Conservation (phyloP, 2,888 invertebrate species). For the Carpatolechia fugitivella region DNA sequence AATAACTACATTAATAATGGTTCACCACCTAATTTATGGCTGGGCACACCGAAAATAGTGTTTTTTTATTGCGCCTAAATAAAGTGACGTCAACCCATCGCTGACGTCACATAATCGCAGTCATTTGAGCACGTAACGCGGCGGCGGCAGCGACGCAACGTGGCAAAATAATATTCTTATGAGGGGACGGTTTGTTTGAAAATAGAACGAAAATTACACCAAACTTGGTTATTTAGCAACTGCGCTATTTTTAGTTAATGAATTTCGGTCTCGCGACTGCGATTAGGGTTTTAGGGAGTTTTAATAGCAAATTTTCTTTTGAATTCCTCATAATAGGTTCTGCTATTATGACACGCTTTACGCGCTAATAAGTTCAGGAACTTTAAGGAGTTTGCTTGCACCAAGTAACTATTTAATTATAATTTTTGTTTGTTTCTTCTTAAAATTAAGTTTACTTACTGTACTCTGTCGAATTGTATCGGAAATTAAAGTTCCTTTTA, state of each 20-base stretch:
- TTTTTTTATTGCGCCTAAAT: not conserved
- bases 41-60: not conserved
- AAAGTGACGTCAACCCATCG: constrained; percentile 25
- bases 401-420: not conserved
- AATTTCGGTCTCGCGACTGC: constrained; percentile 30
- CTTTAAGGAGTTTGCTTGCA: too few relatives aligned
- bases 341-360: too few relatives aligned
- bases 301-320: not conserved
- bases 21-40: not conserved
- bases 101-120: constrained; percentile 41
- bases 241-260: constrained; percentile 52
- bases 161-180: not conserved
- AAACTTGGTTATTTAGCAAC: constrained; percentile 25
- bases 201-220: constrained; percentile 30
- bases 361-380: too few relatives aligned
- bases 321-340: not conserved
- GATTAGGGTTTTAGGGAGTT: constrained; percentile 3
- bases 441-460: too few relatives aligned
- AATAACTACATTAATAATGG: not conserved
- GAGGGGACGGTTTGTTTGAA: not conserved
- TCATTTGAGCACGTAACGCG: constrained; percentile 33
- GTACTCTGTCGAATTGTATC: too few relatives aligned
- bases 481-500: too few relatives aligned
- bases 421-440: not conserved
- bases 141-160: too few relatives aligned